phyloP scores from a whole-genome alignment of 2,888 invertebrate species.

The Drosophila lutescens region DNA sequence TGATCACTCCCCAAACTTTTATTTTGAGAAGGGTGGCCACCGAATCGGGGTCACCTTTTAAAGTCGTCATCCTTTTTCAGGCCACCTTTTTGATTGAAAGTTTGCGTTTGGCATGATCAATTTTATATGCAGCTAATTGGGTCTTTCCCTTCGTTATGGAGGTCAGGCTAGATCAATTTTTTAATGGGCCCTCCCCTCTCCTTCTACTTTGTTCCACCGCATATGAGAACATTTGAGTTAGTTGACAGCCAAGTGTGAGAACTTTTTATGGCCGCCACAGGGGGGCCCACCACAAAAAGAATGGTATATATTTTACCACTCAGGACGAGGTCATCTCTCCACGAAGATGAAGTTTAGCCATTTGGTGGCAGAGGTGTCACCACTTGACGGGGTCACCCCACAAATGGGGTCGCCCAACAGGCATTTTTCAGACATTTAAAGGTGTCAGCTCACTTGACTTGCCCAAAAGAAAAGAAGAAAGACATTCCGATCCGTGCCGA shows the following conservation, averaged over 20 bases:
- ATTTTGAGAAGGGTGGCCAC: conserved; percentile 21
- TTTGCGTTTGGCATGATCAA: conserved; percentile 5
- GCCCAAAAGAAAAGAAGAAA: not conserved
- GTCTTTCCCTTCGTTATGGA: conserved; percentile 13
- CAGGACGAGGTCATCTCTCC: conserved; percentile 19
- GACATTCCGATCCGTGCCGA: conserved; percentile 29
- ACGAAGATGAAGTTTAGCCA: conserved; percentile 21
- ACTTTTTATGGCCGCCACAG: conserved; percentile 28
- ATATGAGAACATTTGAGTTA: conserved; percentile 8
- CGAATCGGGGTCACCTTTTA: conserved; percentile 21
- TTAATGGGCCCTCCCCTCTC: conserved; percentile 8
- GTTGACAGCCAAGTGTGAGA: conserved; percentile 27
- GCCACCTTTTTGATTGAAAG: not conserved
- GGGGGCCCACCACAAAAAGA: conserved; percentile 15
- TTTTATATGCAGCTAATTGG: conserved; percentile 29
- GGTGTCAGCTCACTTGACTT: conserved; percentile 25
- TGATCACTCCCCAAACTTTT: conserved; percentile 4
- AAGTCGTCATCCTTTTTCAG: conserved; percentile 1
- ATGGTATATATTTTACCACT: conserved; percentile 19
- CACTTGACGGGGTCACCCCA: conserved; percentile 16
- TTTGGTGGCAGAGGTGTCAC: conserved; percentile 13
- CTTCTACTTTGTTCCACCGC: not conserved
- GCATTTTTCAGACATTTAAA: conserved; percentile 6
- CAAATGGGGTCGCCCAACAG: conserved; percentile 22
- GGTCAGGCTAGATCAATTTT: conserved; percentile 26